Evolutionary conservation across 2,797 vertebrate genomes (phyloP).

Genomic region (Acanthis flammea): DNA sequence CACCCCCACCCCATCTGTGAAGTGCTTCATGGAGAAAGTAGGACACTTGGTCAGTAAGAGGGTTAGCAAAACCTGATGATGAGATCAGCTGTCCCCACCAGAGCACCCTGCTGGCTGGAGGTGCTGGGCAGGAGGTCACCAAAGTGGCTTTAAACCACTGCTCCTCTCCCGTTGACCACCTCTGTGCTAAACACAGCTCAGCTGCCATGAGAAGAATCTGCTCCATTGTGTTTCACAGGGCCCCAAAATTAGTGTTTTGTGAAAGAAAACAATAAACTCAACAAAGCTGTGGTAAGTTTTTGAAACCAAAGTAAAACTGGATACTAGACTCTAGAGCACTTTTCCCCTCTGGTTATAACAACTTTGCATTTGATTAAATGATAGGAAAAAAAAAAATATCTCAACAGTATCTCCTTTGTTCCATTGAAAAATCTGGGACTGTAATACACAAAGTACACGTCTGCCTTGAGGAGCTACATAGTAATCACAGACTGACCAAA

Average conservation of each 20-base stretch:
- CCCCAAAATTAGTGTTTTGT: conserved; percentile 54
- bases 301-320: conserved; percentile 49
- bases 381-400: conserved; percentile 14
- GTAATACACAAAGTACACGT: background rate
- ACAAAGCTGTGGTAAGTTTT: conserved; percentile 42
- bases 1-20: background rate
- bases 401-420: conserved; percentile 57
- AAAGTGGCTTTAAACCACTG: background rate
- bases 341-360: conserved; percentile 52
- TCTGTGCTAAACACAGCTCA: background rate
- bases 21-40: background rate
- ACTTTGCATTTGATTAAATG: conserved; percentile 54
- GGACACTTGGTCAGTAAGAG: background rate
- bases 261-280: conserved; percentile 38
- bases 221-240: background rate
- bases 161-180: accelerated
- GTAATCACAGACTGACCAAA: conserved; percentile 27
- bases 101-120: background rate
- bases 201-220: background rate
- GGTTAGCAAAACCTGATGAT: background rate
- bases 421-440: background rate
- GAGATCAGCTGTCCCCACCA: background rate
- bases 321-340: conserved; percentile 45
- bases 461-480: conserved; percentile 8
- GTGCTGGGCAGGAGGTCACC: background rate